Percentiles rank a stretch among this genome's conserved stretches.
Evolutionary conservation across 2,888 invertebrate species (phyloP).

Genomic region (Trypoxylon attenuatum): DNA sequence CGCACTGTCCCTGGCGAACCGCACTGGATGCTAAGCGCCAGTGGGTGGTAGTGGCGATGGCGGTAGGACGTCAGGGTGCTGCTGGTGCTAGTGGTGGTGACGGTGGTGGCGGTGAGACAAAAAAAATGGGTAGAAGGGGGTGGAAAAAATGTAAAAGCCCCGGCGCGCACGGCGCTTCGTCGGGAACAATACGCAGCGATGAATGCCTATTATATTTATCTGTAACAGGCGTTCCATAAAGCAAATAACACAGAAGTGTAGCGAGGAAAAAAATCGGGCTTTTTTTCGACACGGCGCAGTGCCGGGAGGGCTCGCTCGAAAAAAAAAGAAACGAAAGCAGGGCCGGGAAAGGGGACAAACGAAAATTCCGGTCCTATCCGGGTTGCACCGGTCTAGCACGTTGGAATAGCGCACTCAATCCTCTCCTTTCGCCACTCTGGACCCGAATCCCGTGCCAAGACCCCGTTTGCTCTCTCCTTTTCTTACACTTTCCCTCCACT

Average conservation of each 20-base stretch:
- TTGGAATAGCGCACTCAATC: too few species aligned
- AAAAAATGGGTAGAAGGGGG: constrained; percentile 55
- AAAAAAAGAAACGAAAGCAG: constrained; percentile 26
- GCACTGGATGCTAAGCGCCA: too few species aligned
- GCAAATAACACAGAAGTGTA: constrained; percentile 72
- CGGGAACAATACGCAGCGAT: constrained; percentile 73
- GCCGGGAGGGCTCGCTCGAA: constrained; percentile 53
- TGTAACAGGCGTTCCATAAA: constrained; percentile 75
- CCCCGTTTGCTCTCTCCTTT: background rate
- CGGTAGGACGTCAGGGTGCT: constrained; percentile 25
- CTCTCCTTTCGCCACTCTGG: background rate
- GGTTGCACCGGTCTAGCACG: constrained; percentile 37
- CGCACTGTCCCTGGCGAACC: too few species aligned
- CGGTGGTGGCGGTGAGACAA: constrained; percentile 55
- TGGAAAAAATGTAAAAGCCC: constrained; percentile 71
- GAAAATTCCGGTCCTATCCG: constrained; percentile 55
- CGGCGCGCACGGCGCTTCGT: constrained; percentile 70
- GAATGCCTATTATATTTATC: constrained; percentile 75
- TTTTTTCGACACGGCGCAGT: constrained; percentile 58
- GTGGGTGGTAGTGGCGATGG: constrained; percentile 6
- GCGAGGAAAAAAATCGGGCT: constrained; percentile 66
- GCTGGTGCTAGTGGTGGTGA: constrained; percentile 32
- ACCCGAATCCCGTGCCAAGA: background rate
- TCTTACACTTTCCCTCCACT: background rate
- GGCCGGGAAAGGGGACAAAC: constrained; percentile 48